A percentile compares a stretch with the other conserved stretches of the same genome.
These are phyloP conservation scores for Lepilemur septentrionalis DNA, from an alignment of 2,797 vertebrate genomes.

Conservation along the genomic window DNA sequence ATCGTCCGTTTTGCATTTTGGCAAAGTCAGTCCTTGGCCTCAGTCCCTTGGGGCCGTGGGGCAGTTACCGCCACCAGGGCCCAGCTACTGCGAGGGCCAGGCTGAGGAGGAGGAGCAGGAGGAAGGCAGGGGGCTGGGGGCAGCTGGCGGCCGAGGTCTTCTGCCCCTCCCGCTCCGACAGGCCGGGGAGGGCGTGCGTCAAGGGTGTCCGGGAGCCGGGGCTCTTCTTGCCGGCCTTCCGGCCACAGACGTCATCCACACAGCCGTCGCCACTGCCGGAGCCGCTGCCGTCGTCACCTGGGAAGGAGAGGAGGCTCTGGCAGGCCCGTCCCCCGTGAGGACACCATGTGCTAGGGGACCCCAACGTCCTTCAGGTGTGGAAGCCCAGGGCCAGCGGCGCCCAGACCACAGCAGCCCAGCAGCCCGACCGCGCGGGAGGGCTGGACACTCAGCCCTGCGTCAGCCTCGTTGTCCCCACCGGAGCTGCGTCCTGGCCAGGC, in stretches of 20 bases:
- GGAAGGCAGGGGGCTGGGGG: constrained; percentile 71
- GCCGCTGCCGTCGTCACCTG: constrained; percentile 88
- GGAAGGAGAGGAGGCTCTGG: background rate
- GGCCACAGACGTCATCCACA: constrained; percentile 81
- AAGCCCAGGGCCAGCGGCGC: rapidly evolving
- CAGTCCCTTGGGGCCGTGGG: constrained; percentile 72
- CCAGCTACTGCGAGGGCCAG: constrained; percentile 68
- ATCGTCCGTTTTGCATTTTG: constrained; percentile 80
- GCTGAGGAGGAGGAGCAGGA: constrained; percentile 74
- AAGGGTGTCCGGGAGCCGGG: constrained; percentile 81
- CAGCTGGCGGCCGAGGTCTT: constrained; percentile 66
- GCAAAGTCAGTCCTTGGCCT: constrained; percentile 83
- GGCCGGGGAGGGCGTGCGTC: constrained; percentile 84
- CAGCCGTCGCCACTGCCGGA: constrained; percentile 87
- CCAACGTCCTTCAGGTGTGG: background rate
- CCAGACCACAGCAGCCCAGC: too few species aligned
- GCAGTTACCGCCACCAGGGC: constrained; percentile 84
- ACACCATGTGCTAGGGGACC: background rate
- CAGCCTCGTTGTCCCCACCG: background rate
- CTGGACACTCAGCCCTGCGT: background rate
- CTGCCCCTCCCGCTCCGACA: constrained; percentile 80
- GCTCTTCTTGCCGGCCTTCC: constrained; percentile 82
- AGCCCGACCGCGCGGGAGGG: rapidly evolving
- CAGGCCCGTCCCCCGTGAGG: background rate
- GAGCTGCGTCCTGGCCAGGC: background rate